phyloP scores from a whole-genome alignment of 2,797 vertebrate species.

The Chlorospingus semifuscus region DNA sequence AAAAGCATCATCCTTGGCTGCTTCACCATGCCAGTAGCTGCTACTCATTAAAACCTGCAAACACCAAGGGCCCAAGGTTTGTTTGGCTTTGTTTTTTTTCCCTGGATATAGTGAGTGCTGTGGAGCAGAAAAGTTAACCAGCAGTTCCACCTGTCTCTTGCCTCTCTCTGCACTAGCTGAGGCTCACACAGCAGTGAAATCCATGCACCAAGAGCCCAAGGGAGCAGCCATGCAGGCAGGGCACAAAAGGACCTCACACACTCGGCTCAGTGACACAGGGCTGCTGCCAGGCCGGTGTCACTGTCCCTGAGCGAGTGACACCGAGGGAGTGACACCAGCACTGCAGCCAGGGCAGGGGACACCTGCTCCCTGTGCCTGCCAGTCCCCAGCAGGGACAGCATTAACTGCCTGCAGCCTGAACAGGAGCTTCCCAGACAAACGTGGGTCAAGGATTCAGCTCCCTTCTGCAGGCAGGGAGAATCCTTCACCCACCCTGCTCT shows the following conservation, averaged over 20 bases:
- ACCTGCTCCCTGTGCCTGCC: not conserved
- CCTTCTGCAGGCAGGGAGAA: not conserved
- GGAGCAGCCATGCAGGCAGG: accelerated
- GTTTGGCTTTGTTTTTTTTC: not conserved
- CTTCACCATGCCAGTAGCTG: not conserved
- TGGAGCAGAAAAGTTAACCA: not conserved
- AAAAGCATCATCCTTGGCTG: not conserved
- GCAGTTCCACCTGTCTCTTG: not conserved
- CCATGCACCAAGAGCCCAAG: not conserved
- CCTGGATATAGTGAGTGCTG: not conserved
- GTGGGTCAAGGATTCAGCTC: accelerated
- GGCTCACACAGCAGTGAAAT: not conserved
- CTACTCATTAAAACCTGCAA: not conserved
- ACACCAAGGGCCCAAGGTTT: not conserved
- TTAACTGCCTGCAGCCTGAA: not conserved
- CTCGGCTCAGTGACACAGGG: accelerated
- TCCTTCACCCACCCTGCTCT: not conserved
- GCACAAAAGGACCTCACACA: not conserved
- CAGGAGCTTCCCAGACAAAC: not conserved
- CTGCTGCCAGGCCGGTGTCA: not conserved
- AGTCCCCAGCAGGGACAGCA: not conserved
- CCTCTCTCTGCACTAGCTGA: accelerated
- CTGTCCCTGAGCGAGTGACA: not conserved
- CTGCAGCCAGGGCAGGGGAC: not conserved
- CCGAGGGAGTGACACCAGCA: not conserved